These are phyloP conservation scores for Sphaerodactylus townsendi DNA, from an alignment of 2,113 vertebrate genomes.

Conservation along the genomic window DNA sequence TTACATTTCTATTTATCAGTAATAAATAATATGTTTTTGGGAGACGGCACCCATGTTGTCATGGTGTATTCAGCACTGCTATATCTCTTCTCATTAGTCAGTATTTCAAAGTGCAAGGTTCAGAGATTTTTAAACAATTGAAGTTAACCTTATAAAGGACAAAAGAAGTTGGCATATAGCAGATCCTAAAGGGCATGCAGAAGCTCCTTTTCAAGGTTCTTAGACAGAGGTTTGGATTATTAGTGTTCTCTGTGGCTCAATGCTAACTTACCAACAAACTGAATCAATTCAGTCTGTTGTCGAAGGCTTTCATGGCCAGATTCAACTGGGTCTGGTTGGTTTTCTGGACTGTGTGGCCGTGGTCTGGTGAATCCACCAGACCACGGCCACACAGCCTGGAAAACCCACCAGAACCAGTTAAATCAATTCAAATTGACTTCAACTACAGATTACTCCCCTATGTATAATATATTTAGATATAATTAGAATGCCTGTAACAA, in stretches of 20 bases:
- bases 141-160: neutral
- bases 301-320: no score
- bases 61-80: neutral
- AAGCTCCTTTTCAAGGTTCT: neutral
- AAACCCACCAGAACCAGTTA: no score
- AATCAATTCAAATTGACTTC: neutral
- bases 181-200: neutral
- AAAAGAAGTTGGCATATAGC: neutral
- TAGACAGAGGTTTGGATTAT: neutral
- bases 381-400: no score
- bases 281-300: neutral
- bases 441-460: neutral
- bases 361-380: no score
- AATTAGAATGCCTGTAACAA: neutral
- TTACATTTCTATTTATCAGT: constrained; percentile 1
- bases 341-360: no score
- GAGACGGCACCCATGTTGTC: neutral
- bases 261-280: neutral
- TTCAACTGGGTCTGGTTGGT: no score
- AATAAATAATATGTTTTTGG: neutral
- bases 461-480: no score
- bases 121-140: neutral
- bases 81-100: neutral
- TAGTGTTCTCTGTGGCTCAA: neutral
- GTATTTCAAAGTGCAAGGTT: neutral